Percentiles rank a stretch among this genome's conserved stretches.
These are phyloP conservation scores for Periphyllus acericola DNA, from an alignment of 2,888 invertebrate genomes.

Conservation along the genomic window DNA sequence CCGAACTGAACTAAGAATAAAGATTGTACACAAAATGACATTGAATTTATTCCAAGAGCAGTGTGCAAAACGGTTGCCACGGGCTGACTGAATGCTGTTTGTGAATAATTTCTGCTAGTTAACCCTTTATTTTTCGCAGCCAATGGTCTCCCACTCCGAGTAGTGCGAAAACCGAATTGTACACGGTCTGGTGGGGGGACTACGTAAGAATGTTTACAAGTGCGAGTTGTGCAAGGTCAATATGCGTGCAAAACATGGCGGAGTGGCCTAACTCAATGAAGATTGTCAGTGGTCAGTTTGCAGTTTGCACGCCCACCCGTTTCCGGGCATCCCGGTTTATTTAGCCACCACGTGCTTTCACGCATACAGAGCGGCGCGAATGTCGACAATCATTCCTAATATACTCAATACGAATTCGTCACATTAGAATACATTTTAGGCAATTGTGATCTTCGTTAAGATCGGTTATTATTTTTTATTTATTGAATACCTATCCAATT, in stretches of 20 bases:
- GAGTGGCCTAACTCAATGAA: conserved; percentile 15
- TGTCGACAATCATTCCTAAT: not conserved
- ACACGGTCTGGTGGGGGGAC: conserved; percentile 30
- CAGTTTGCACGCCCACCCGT: conserved; percentile 55
- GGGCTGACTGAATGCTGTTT: conserved; percentile 51
- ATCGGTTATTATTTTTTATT: no score
- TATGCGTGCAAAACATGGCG: conserved; percentile 54
- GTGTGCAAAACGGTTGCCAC: conserved; percentile 58
- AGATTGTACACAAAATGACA: not conserved
- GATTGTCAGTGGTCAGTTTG: conserved; percentile 58
- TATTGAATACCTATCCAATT: no score
- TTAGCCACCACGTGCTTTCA: conserved; percentile 34
- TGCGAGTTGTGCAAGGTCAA: conserved; percentile 54
- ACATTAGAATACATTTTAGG: no score
- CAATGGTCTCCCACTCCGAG: conserved; percentile 41
- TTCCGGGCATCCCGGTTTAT: conserved; percentile 40
- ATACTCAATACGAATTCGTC: not conserved
- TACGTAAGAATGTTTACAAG: conserved; percentile 2
- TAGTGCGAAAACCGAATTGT: conserved; percentile 42
- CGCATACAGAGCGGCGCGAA: conserved; percentile 15
- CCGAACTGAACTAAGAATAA: not conserved
- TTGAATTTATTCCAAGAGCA: conserved; percentile 11
- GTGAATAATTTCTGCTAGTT: conserved; percentile 61
- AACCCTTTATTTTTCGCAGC: conserved; percentile 59
- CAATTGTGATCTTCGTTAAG: no score